Percentiles rank a stretch among this genome's conserved stretches.
Evolutionary conservation across 2,113 vertebrate species (phyloP).

Genomic region (Ameiurus melas): DNA sequence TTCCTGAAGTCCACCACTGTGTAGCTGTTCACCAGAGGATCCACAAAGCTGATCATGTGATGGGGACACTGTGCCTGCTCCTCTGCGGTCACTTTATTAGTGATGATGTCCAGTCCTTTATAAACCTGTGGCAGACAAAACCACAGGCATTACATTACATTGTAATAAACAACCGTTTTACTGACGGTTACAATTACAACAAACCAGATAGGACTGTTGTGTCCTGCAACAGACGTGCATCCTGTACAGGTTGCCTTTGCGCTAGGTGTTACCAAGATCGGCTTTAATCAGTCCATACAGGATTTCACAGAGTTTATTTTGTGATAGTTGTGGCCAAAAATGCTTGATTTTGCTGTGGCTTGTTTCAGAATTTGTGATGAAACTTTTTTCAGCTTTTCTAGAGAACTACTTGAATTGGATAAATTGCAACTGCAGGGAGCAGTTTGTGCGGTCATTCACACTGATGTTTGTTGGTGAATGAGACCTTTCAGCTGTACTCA

Average conservation of each 20-base stretch:
- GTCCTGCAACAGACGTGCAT: background rate
- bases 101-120: slow-evolving; percentile 92
- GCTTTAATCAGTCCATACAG: too few species aligned
- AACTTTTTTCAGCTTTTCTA: too few species aligned
- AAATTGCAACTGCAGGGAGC: too few species aligned
- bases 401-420: too few species aligned
- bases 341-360: too few species aligned
- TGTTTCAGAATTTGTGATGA: too few species aligned
- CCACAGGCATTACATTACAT: background rate
- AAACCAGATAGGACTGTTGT: background rate
- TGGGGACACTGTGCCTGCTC: slow-evolving; percentile 85
- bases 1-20: slow-evolving; percentile 95
- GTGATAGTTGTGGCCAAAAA: too few species aligned
- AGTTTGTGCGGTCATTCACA: too few species aligned
- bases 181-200: background rate
- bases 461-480: too few species aligned
- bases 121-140: slow-evolving; percentile 79
- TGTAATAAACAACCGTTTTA: background rate
- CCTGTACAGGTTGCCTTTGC: background rate
- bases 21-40: slow-evolving; percentile 85
- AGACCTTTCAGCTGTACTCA: too few species aligned
- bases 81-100: slow-evolving; percentile 87
- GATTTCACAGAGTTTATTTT: too few species aligned
- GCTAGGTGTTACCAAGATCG: background rate
- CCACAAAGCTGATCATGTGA: slow-evolving; percentile 97